These are phyloP conservation scores for Halcyon malimbica DNA, from an alignment of 2,113 vertebrate species.

Conservation along the genomic window DNA sequence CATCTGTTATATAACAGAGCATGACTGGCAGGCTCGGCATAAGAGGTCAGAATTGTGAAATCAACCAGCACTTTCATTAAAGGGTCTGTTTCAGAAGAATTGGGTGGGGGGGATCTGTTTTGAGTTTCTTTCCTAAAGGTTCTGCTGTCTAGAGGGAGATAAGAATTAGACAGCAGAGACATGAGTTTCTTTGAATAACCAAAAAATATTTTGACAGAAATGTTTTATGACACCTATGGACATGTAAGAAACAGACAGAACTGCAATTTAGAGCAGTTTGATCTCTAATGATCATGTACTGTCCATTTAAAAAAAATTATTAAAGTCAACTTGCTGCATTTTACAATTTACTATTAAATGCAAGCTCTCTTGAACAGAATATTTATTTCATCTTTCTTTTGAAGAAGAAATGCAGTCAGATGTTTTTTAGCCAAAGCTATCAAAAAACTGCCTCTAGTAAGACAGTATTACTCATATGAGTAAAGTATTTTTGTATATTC, in stretches of 20 bases:
- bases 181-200: neutral
- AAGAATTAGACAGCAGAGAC: neutral
- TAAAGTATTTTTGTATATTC: neutral
- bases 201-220: neutral
- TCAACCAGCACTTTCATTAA: neutral
- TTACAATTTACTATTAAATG: neutral
- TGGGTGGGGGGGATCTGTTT: neutral
- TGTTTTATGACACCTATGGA: neutral
- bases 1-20: neutral
- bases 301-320: neutral
- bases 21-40: neutral
- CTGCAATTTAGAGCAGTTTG: neutral
- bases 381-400: neutral
- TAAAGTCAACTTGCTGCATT: neutral
- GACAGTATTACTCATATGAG: neutral
- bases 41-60: constrained; percentile 13
- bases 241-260: neutral
- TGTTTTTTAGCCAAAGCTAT: neutral
- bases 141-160: neutral
- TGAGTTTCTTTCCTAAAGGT: neutral
- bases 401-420: neutral
- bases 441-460: neutral
- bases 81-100: neutral
- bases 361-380: neutral
- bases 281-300: neutral